Evolutionary conservation across 1,140 invertebrate species (phyloP).

Genomic region (Carposina sasakii): DNA sequence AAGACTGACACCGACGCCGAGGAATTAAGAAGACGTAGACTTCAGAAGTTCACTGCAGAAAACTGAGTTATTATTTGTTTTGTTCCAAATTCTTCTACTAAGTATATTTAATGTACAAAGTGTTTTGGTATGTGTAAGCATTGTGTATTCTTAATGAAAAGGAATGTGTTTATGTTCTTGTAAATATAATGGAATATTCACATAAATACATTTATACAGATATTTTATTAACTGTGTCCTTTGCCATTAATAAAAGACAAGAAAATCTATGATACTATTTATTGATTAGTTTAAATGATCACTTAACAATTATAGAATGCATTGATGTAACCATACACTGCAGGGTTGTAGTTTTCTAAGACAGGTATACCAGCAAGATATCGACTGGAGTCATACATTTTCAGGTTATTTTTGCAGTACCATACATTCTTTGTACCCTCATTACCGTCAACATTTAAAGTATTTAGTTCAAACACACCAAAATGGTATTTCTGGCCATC

Average conservation of each 20-base stretch:
- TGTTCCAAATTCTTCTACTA: conserved; percentile 43
- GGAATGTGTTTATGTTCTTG: conserved; percentile 69
- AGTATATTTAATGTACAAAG: conserved; percentile 66
- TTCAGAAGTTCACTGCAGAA: conserved; percentile 78
- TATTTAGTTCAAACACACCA: conserved; percentile 89
- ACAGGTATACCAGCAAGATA: conserved; percentile 77
- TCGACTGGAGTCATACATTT: conserved; percentile 79
- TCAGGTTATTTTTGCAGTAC: conserved; percentile 79
- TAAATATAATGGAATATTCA: conserved; percentile 68
- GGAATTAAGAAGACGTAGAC: conserved; percentile 79
- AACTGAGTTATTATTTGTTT: conserved; percentile 44
- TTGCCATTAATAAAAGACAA: no score
- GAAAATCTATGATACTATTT: no score
- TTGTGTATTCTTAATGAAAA: conserved; percentile 64
- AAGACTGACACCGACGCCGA: conserved; percentile 53
- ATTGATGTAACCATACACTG: conserved; percentile 83
- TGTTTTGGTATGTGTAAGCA: conserved; percentile 59
- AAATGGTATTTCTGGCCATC: conserved; percentile 85
- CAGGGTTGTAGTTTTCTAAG: conserved; percentile 82
- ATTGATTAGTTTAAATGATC: no score
- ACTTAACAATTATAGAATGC: conserved; percentile 81
- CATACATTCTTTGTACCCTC: conserved; percentile 84
- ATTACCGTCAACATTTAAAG: conserved; percentile 77
- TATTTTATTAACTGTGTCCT: no score
- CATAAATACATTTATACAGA: conserved; percentile 68